Evolutionary conservation across 2,113 vertebrate species (phyloP), one percentile per base, ranked within the genome.

Genomic region (Thamnaconus septentrionalis): DNA sequence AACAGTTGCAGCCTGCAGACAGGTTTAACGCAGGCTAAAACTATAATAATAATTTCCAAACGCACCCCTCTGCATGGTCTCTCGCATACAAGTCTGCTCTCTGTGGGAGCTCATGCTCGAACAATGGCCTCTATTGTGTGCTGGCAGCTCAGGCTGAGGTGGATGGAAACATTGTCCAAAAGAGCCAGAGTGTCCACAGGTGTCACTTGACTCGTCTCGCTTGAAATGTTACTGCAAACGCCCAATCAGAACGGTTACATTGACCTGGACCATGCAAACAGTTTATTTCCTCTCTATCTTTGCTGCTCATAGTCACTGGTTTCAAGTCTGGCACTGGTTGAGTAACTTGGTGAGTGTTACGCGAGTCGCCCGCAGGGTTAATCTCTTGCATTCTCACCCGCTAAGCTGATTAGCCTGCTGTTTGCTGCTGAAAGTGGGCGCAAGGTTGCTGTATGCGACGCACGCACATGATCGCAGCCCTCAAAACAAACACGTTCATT

Each of bases 381-480:
- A 88, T 81, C 82, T 83, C 77, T 52, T 31, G 6, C 82, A 80
- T 83, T 84, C 73, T 82, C 76, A 8, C 66, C 54, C 58, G 49
- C 10, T 84, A 88, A 88, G 76, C 81, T 69, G 85, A 85, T 88
- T 87, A 88, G 52, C 73, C 47, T 68, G 53, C 65, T 77, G 66
- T 83, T 85, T 79, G 64, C 5, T 60, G 48, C 72, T 45, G 43
- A 69, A 66, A 61, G 49, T 52, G 57, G 54, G 31, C 12, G 18
- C 53, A 69, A 59, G 2, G 12, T 12, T 54, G 11, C 48, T 63
- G 52, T 10, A 57, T 56, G 70, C 46, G 60, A 53, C 66, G 53
- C 48, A 46, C 3, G 12, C 31, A 52, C 52, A 61, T 31, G 18
- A 31, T 31, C 18, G 18, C 46, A 51, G 46, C 52, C 48, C 41